Evolutionary conservation across 2,888 invertebrate genomes (phyloP).

Genomic region (Odontocerum albicorne): DNA sequence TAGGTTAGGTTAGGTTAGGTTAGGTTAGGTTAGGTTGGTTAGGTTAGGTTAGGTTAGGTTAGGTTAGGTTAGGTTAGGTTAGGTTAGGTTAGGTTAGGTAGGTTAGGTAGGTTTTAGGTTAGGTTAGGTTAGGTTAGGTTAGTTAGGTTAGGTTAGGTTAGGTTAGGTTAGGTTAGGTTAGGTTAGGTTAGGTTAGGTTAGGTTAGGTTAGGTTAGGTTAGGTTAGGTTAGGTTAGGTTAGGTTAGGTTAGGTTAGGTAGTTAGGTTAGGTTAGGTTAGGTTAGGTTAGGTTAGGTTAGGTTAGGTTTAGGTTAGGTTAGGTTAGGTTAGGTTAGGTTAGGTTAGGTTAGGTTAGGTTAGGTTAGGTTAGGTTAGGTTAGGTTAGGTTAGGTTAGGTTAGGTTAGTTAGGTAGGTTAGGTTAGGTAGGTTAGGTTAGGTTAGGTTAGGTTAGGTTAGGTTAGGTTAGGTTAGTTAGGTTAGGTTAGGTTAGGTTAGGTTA

Average conservation of each 20-base stretch:
- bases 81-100: slow-evolving; percentile 38
- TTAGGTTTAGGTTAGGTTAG: slow-evolving; percentile 39
- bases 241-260: slow-evolving; percentile 38
- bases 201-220: slow-evolving; percentile 38
- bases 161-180: slow-evolving; percentile 38
- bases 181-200: slow-evolving; percentile 36
- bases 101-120: slow-evolving; percentile 38
- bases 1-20: slow-evolving; percentile 23
- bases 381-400: slow-evolving; percentile 38
- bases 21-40: too few species aligned
- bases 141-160: slow-evolving; percentile 38
- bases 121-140: slow-evolving; percentile 38
- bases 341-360: slow-evolving; percentile 41
- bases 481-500: slow-evolving; percentile 39
- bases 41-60: slow-evolving; percentile 19
- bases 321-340: slow-evolving; percentile 40
- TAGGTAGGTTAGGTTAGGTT: slow-evolving; percentile 40
- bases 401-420: too few species aligned
- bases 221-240: slow-evolving; percentile 37
- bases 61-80: slow-evolving; percentile 36
- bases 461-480: slow-evolving; percentile 40
- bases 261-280: slow-evolving; percentile 38
- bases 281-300: slow-evolving; percentile 38
- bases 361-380: slow-evolving; percentile 39
- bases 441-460: slow-evolving; percentile 39